phyloP scores from a whole-genome alignment of 2,113 vertebrate species.

The Calonectris borealis region DNA sequence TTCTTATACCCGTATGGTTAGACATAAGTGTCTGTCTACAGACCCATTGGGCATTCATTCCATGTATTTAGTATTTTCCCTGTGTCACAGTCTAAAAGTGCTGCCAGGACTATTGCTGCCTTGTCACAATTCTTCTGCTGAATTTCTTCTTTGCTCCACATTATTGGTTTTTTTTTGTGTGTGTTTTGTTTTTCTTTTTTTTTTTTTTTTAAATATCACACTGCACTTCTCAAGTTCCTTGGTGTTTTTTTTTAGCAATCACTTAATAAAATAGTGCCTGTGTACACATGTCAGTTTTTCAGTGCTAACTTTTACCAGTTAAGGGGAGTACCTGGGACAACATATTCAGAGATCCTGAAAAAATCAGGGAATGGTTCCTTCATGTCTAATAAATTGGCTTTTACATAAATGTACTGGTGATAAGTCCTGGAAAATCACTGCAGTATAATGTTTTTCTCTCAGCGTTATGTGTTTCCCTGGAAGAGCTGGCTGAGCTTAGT shows the following conservation, averaged over 20 bases:
- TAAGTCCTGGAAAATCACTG: background rate
- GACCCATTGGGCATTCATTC: background rate
- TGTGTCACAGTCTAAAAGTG: background rate
- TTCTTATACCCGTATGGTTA: background rate
- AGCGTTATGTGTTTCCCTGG: background rate
- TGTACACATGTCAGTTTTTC: background rate
- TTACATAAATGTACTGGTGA: background rate
- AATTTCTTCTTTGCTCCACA: background rate
- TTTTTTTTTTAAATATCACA: background rate
- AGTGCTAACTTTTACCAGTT: background rate
- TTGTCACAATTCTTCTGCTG: background rate
- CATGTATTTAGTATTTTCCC: conserved; percentile 10
- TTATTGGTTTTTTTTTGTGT: too few relatives aligned
- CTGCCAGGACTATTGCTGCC: background rate
- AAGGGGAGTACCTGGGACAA: background rate
- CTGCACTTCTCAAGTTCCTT: background rate
- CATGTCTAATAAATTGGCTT: background rate
- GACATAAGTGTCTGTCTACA: background rate
- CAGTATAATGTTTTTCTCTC: background rate
- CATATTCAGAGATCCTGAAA: background rate
- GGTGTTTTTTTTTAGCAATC: background rate
- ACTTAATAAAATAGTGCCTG: background rate
- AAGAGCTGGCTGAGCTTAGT: background rate
- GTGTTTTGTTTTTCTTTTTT: background rate
- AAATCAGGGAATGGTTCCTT: background rate